phyloP scores from a whole-genome alignment of 2,888 invertebrate species.

The Arctia plantaginis region DNA sequence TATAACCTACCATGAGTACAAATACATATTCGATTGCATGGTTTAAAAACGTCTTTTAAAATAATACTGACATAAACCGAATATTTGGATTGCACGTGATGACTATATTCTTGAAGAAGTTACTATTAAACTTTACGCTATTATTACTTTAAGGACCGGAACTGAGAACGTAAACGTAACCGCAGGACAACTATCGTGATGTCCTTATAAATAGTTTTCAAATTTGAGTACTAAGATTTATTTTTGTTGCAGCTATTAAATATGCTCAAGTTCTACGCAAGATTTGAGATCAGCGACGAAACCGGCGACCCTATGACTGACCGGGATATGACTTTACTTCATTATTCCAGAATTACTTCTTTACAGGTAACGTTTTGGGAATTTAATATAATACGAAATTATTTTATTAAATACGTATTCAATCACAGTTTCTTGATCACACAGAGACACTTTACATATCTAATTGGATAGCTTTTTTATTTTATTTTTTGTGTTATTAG shows the following conservation, averaged over 20 bases:
- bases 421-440: not conserved
- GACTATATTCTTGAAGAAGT: not conserved
- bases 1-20: not conserved
- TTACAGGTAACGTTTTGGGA: conserved; percentile 88
- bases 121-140: not conserved
- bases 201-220: not conserved
- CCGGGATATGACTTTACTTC: conserved; percentile 96
- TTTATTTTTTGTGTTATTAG: no score
- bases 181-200: not conserved
- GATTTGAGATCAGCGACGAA: conserved; percentile 99
- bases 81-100: not conserved
- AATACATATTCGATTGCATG: not conserved
- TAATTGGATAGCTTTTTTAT: no score
- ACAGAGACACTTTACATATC: not conserved
- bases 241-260: conserved; percentile 92
- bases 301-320: conserved; percentile 97
- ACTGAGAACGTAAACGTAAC: not conserved
- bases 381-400: not conserved
- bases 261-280: conserved; percentile 98
- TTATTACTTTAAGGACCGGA: not conserved
- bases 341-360: conserved; percentile 96
- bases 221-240: not conserved
- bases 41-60: not conserved
- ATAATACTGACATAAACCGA: not conserved
- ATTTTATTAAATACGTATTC: not conserved